Conservation (phyloP, 2,797 vertebrate genomes). For the Hypotaenidia philippensis region DNA sequence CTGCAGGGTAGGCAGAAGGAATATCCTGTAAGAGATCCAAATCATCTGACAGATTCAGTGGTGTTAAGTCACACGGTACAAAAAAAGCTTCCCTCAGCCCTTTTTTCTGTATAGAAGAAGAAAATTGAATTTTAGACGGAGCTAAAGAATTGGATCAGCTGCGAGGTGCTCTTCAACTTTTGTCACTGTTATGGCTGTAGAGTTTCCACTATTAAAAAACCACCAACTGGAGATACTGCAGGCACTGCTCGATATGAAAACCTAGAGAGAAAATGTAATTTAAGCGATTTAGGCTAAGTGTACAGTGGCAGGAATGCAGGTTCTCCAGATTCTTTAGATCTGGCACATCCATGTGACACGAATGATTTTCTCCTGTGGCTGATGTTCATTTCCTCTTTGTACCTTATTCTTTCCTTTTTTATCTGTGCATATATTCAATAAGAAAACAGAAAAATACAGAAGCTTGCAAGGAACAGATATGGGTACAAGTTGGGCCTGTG, state of each 20-base stretch:
- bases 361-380: not conserved
- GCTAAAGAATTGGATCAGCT: not conserved
- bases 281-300: not conserved
- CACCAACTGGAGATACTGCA: not conserved
- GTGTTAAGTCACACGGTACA: not conserved
- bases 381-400: not conserved
- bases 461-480: not conserved
- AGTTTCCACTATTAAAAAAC: not conserved
- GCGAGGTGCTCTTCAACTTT: not conserved
- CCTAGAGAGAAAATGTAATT: not conserved
- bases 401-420: not conserved
- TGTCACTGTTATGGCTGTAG: not conserved
- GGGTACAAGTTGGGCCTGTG: not conserved
- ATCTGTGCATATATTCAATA: not conserved
- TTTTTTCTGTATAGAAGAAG: not conserved
- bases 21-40: not conserved
- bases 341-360: not conserved
- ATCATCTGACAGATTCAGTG: not conserved
- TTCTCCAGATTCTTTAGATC: not conserved
- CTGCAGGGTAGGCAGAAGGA: conserved; percentile 3
- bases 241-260: not conserved
- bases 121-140: not conserved
- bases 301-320: not conserved
- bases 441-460: not conserved
- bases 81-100: fast-evolving